Percentiles rank a stretch among this genome's conserved stretches.
Conservation (phyloP, 2,797 vertebrate species). For the Paedocypris micromegethes region DNA sequence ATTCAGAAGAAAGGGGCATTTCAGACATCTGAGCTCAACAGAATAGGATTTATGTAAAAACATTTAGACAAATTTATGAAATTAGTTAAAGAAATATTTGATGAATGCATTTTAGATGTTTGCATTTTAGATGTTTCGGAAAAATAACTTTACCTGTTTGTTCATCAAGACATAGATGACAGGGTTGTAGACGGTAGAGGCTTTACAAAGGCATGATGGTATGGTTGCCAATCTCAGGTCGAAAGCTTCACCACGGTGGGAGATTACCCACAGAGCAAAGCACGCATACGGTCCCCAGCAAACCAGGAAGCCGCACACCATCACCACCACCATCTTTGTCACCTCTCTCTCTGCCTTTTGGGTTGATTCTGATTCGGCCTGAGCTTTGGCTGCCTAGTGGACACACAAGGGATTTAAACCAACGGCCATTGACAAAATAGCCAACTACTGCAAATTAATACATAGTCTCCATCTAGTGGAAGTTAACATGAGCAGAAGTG, state of each 20-base stretch:
- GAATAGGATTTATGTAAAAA: no score
- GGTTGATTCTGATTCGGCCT: conserved; percentile 72
- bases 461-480: conserved; percentile 19
- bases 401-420: background rate
- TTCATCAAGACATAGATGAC: conserved; percentile 66
- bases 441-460: background rate
- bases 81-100: no score
- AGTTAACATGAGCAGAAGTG: no score
- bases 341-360: conserved; percentile 75
- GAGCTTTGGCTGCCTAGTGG: conserved; percentile 67
- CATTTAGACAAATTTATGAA: no score
- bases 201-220: conserved; percentile 69
- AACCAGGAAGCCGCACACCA: conserved; percentile 71
- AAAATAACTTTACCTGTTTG: conserved; percentile 54
- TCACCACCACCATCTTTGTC: conserved; percentile 72
- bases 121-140: background rate
- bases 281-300: conserved; percentile 66
- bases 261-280: conserved; percentile 66
- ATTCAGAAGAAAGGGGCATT: conserved; percentile 13
- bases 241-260: conserved; percentile 61
- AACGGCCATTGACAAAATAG: background rate
- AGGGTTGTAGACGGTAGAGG: conserved; percentile 72
- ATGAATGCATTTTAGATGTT: no score
- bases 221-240: conserved; percentile 67
- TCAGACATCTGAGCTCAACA: no score